Evolutionary conservation across 2,888 invertebrate genomes (phyloP).

Genomic region (Cloeon dipterum): DNA sequence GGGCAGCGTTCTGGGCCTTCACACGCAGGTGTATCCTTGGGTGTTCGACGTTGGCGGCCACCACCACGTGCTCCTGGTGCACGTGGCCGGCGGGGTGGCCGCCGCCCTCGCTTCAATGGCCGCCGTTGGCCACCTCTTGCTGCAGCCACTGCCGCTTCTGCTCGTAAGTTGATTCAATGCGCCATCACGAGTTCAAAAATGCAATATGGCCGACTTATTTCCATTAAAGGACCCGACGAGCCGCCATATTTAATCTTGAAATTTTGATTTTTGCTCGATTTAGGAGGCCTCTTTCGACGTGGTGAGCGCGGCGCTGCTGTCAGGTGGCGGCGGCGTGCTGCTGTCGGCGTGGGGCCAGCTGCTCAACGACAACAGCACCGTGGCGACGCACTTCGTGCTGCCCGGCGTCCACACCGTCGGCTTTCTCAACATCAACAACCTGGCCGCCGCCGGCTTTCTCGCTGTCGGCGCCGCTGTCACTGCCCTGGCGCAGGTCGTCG

Average conservation of each 20-base stretch:
- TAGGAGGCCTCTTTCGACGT: conserved; percentile 2
- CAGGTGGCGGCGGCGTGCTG: neutral
- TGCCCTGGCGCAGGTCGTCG: neutral
- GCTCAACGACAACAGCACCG: no score
- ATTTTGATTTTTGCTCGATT: no score
- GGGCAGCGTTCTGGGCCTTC: neutral
- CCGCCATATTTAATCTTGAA: no score
- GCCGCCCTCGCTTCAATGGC: conserved; percentile 3
- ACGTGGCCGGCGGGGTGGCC: conserved; percentile 2
- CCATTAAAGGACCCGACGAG: no score
- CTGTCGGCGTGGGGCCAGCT: conserved; percentile 2
- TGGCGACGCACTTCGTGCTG: neutral
- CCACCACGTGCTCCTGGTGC: conserved; percentile 4
- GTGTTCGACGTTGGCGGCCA: conserved; percentile 2
- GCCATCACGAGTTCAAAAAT: neutral
- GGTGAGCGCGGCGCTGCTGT: neutral
- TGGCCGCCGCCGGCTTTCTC: neutral
- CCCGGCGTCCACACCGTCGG: neutral
- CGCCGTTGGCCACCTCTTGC: conserved; percentile 1
- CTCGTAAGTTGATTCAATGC: neutral
- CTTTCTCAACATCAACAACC: neutral
- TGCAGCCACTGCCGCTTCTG: conserved; percentile 1
- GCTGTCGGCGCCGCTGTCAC: neutral
- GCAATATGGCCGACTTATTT: neutral
- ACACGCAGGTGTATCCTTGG: conserved; percentile 5